Conservation (phyloP, 2,888 invertebrate species). For the Meloe dianella region DNA sequence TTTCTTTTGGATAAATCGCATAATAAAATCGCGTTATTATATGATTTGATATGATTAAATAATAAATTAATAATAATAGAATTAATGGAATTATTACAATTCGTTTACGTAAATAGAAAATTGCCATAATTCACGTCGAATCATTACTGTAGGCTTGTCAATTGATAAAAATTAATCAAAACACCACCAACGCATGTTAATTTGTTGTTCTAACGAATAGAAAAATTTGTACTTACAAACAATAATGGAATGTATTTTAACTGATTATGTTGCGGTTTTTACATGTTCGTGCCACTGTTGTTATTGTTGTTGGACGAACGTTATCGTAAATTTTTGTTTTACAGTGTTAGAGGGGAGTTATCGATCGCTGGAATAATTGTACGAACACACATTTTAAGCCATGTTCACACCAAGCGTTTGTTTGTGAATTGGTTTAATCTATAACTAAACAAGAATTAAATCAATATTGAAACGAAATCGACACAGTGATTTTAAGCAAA, state of each 20-base stretch:
- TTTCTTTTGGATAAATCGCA: slow-evolving; percentile 39
- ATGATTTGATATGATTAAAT: neutral
- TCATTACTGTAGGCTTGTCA: no score
- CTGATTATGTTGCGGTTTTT: no score
- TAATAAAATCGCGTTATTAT: slow-evolving; percentile 27
- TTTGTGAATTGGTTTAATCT: no score
- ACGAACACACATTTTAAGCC: neutral
- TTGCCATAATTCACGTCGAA: neutral
- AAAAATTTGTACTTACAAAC: neutral
- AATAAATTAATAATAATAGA: neutral
- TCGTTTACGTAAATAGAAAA: neutral
- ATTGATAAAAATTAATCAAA: neutral
- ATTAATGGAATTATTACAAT: neutral
- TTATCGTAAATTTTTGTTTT: neutral
- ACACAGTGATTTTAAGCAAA: no score
- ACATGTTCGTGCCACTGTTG: no score
- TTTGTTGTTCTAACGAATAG: neutral
- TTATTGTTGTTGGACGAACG: neutral
- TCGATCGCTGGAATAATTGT: neutral
- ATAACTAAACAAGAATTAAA: no score
- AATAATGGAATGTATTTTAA: no score
- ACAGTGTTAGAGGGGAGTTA: neutral
- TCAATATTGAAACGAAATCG: no score
- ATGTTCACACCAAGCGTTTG: neutral
- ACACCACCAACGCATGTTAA: neutral